Evolutionary conservation across 2,113 vertebrate genomes (phyloP).

Genomic region (Tauraco erythrolophus): DNA sequence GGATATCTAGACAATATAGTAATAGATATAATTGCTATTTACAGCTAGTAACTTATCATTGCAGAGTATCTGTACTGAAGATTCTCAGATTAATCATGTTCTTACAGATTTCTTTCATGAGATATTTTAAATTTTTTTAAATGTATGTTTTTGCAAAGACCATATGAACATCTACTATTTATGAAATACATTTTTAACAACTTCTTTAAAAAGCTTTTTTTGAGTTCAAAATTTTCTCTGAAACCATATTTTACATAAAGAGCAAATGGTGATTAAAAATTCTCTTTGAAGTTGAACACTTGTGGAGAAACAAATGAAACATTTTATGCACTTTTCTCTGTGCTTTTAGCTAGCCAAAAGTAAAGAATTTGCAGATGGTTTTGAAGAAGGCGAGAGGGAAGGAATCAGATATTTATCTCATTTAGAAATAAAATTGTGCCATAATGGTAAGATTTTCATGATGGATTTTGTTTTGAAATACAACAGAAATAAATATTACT

Average conservation of each 20-base stretch:
- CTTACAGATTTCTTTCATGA: background rate
- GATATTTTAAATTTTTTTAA: background rate
- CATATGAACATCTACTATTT: background rate
- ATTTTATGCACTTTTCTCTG: background rate
- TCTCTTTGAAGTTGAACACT: conserved; percentile 34
- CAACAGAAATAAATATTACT: conserved; percentile 38
- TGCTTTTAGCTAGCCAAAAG: conserved; percentile 27
- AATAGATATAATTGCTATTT: background rate
- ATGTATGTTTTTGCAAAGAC: background rate
- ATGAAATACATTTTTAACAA: background rate
- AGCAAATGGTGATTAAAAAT: conserved; percentile 26
- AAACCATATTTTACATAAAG: conserved; percentile 16
- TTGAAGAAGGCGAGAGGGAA: conserved; percentile 39
- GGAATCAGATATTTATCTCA: conserved; percentile 37
- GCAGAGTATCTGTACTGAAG: background rate
- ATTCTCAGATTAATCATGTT: background rate
- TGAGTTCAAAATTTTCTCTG: conserved; percentile 13
- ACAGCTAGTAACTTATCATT: background rate
- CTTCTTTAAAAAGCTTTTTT: background rate
- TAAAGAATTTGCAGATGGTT: conserved; percentile 59
- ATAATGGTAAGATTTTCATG: conserved; percentile 26
- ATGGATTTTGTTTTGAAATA: conserved; percentile 46
- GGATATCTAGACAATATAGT: background rate
- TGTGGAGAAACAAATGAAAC: conserved; percentile 42
- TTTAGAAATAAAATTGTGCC: conserved; percentile 43